phyloP scores from a whole-genome alignment of 2,113 vertebrate genomes.

The Indicator indicator region DNA sequence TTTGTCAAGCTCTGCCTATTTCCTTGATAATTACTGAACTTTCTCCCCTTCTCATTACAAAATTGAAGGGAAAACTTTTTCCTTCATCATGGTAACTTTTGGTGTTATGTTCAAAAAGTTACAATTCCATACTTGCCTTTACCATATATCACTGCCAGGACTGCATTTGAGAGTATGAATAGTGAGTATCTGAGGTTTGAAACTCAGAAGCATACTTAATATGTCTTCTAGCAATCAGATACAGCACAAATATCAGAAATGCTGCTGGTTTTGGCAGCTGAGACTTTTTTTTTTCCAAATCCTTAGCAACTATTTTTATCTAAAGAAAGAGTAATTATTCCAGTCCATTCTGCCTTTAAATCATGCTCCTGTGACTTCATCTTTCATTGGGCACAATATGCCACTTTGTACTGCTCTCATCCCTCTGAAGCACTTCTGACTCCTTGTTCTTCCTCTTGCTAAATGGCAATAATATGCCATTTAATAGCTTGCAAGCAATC shows the following conservation, averaged over 20 bases:
- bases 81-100: neutral
- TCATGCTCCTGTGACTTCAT: neutral
- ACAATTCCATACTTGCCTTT: neutral
- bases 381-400: neutral
- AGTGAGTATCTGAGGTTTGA: neutral
- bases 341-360: neutral
- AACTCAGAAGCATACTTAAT: neutral
- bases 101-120: neutral
- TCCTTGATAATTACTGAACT: neutral
- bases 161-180: neutral
- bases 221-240: neutral
- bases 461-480: slow-evolving; percentile 35
- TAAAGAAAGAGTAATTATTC: slow-evolving; percentile 15
- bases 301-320: neutral
- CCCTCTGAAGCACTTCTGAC: neutral
- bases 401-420: neutral
- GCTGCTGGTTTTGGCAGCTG: neutral
- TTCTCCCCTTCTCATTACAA: neutral
- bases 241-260: neutral
- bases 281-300: neutral
- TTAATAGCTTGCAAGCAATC: slow-evolving; percentile 28
- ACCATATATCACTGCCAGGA: neutral
- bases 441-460: neutral
- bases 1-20: neutral
- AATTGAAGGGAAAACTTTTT: neutral